Percentiles rank a stretch among this genome's conserved stretches.
These are phyloP conservation scores for Eumaeus atala DNA, from an alignment of 1,140 invertebrate species.

Conservation along the genomic window DNA sequence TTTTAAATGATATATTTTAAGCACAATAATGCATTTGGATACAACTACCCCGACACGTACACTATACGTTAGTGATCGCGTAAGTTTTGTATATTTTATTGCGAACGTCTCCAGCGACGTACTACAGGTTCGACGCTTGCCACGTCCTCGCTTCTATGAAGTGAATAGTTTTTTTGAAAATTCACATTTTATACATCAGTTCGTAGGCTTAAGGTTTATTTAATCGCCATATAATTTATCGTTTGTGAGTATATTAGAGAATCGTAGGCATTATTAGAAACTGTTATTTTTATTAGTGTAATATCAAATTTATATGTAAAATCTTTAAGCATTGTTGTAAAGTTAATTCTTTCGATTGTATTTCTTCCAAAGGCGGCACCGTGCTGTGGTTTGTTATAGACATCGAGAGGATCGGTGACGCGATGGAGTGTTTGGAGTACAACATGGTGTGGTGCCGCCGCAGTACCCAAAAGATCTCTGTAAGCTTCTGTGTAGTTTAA, in stretches of 20 bases:
- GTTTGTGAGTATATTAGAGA: constrained; percentile 51
- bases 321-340: constrained; percentile 36
- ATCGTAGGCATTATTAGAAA: constrained; percentile 55
- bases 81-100: constrained; percentile 65
- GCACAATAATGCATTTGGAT: constrained; percentile 65
- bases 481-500: constrained; percentile 45
- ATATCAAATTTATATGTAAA: constrained; percentile 33
- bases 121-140: constrained; percentile 43
- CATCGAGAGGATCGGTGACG: too few species aligned
- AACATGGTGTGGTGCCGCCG: constrained; percentile 12
- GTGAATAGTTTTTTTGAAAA: constrained; percentile 39
- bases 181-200: constrained; percentile 16
- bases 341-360: constrained; percentile 26
- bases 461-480: constrained; percentile 44
- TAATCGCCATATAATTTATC: constrained; percentile 51
- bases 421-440: constrained; percentile 11
- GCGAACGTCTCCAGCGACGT: constrained; percentile 39
- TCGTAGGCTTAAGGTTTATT: constrained; percentile 51
- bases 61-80: constrained; percentile 56
- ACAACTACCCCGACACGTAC: constrained; percentile 57
- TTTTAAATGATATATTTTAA: constrained; percentile 51
- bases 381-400: constrained; percentile 15
- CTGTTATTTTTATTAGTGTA: constrained; percentile 35
- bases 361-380: constrained; percentile 16
- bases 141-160: constrained; percentile 66